Base-by-base conservation (phyloP, 2,113 vertebrate genomes). In the Mastomys coucha region DNA sequence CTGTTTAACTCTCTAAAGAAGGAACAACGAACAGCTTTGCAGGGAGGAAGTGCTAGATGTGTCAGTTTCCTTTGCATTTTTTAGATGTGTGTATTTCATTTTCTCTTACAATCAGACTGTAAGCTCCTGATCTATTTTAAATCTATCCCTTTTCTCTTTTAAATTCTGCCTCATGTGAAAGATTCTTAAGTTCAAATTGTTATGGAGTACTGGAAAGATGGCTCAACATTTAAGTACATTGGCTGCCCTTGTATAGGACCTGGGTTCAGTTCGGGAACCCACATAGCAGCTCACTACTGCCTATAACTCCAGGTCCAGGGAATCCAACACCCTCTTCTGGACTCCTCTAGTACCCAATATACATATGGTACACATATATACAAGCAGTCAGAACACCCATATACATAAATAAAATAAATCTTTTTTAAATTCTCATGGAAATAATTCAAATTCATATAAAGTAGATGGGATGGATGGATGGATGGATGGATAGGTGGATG, bases 91-190 rank as follows among this genome's bases (percentile, higher is more conserved):
- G 11, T 69, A 80, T 87, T 85, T 94, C 49, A 77, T 91, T 60
- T 95, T 58, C 26, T 56, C 70, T 58, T n/a, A 93, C 70, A 91
- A 88, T 75, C 26, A 63, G 65, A 84, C 77, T 80, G n/a, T 69
- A 93, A 94, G 96, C 45, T 92, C 49, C 42, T 93, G n/a, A 31
- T 92, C 51, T 85, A 76, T 78, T 81, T 82, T 16, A 89, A 58
- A 75, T 89, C 69, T 89, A 17, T 89, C 69, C 51, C 1, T 63
- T 97, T 78, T 73, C 53, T 89, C 75, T 81, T 92, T 96, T 96
- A 81, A 96, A 95, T 87, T 95, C 60, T 12, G 93, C 26, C 12
- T 93, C n/a, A 69, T 69, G 11, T 92, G 33, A 22, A 80, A 92
- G 28, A 91, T 42, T 87, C 39, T 56, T 93, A 45, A 92, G 92